These are phyloP conservation scores for Strigops habroptila DNA, from an alignment of 2,113 vertebrate species.

Conservation along the genomic window DNA sequence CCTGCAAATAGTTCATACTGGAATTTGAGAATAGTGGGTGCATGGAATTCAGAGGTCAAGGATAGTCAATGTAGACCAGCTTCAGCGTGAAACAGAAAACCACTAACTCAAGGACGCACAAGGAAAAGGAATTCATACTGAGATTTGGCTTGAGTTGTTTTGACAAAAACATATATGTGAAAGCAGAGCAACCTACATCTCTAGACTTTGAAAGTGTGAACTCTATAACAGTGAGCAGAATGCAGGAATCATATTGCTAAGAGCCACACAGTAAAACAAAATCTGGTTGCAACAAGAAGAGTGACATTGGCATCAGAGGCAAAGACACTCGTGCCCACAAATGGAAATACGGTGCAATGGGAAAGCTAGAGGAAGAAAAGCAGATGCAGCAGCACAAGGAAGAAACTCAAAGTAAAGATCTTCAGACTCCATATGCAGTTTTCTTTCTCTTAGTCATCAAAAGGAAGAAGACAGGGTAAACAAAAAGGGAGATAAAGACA, in stretches of 20 bases:
- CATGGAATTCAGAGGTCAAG: background rate
- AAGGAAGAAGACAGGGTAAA: slow-evolving; percentile 19
- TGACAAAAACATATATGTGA: background rate
- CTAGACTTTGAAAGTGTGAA: slow-evolving; percentile 60
- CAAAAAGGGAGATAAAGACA: slow-evolving; percentile 2
- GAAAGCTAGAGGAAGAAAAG: slow-evolving; percentile 44
- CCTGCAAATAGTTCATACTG: background rate
- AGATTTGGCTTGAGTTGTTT: background rate
- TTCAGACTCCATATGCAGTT: slow-evolving; percentile 10
- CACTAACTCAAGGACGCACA: background rate
- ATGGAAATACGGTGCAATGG: background rate
- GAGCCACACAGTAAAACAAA: slow-evolving; percentile 71
- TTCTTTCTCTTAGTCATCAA: slow-evolving; percentile 25
- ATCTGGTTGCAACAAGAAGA: slow-evolving; percentile 64
- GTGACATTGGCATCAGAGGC: slow-evolving; percentile 59
- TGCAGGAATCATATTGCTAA: slow-evolving; percentile 68
- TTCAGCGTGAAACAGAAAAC: background rate
- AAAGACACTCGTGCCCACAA: slow-evolving; percentile 51
- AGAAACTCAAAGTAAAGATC: slow-evolving; percentile 23
- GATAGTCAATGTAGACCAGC: background rate
- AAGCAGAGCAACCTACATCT: slow-evolving; percentile 48
- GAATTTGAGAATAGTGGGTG: background rate
- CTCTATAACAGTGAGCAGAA: slow-evolving; percentile 63
- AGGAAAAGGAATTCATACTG: background rate
- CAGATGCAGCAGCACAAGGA: slow-evolving; percentile 61